Evolutionary conservation across 92 coral and sea anemone species (phyloP).

Genomic region (Galaxea fascicularis): DNA sequence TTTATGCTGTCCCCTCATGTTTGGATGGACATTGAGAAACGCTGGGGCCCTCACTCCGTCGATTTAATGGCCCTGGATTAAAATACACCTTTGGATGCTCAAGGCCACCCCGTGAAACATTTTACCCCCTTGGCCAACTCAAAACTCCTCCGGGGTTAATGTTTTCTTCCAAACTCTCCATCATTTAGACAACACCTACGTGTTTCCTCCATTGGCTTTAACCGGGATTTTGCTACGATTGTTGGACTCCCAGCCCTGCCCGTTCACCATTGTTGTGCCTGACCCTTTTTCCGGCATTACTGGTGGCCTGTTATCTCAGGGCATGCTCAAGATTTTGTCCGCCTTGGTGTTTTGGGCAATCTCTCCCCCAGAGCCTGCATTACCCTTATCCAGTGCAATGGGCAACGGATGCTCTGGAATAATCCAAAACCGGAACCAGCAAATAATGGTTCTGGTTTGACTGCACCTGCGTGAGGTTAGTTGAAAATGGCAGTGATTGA

Average conservation of each 20-base stretch:
- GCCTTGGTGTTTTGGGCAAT: constrained; percentile 41
- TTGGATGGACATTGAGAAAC: constrained; percentile 25
- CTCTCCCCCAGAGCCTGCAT: too few species aligned
- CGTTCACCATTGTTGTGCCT: constrained; percentile 51
- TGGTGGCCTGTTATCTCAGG: constrained; percentile 69
- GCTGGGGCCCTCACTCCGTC: constrained; percentile 51
- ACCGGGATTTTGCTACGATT: constrained; percentile 62
- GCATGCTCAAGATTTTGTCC: constrained; percentile 48
- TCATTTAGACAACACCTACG: constrained; percentile 47
- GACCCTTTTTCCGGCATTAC: constrained; percentile 48
- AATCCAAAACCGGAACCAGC: too few species aligned
- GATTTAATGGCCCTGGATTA: constrained; percentile 64
- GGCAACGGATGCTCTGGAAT: too few species aligned
- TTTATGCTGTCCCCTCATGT: constrained; percentile 27
- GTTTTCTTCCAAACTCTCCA: constrained; percentile 43
- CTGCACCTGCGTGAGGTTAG: too few species aligned
- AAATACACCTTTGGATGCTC: constrained; percentile 44
- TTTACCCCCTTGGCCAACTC: constrained; percentile 69
- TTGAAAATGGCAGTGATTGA: too few species aligned
- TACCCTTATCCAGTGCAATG: too few species aligned
- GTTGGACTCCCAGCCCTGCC: constrained; percentile 20
- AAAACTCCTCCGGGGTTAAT: constrained; percentile 54
- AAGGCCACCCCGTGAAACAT: constrained; percentile 43
- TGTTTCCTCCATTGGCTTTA: constrained; percentile 25
- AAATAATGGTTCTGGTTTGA: too few species aligned